Evolutionary conservation across 2,797 vertebrate species (phyloP), one percentile per base, ranked within the genome.

Genomic region (Staurois parvus): DNA sequence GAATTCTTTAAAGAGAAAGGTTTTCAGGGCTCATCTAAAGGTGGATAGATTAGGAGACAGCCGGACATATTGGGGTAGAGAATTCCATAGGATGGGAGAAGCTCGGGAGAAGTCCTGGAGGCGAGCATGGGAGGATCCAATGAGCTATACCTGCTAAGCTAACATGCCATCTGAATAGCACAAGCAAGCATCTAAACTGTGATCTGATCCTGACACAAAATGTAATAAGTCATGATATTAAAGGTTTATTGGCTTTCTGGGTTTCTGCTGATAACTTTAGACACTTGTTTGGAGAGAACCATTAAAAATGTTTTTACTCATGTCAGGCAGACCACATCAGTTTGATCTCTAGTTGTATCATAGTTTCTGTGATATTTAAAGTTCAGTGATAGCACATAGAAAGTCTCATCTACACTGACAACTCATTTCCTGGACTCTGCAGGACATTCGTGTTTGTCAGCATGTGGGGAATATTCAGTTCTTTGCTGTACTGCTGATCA

Each of bases 291-390:
- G 34, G 30, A 10, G 24, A 69, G 8, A 34, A 70, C 21, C 9
- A 70, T 59, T 76, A 56, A 2, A 19, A 19, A 40, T 28, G 59
- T 17, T 7, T 17, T 45, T 26, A n/a, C 21, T 68, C 66, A 64
- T 70, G 21, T 29, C 26, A 66, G 52, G 76, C 26, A 12, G 52
- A 34, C 42, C 26, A 34, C 11, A n/a, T 84, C 28, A 13, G 68
- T 69, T 66, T 79, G 67, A 78, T 84, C 32, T 72, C 72, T 73
- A 76, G 28, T 77, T 59, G 76, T 45, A 15, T 32, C 75, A 84
- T 37, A 37, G 69, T 72, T 52, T 11, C 28, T 30, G 28, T 79
- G 77, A 79, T 79, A 70, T 80, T 78, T 84, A 62, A 66, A 59
- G 69, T 28, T 74, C 30, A 84, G 70, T 42, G 62, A 42, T 11